phyloP scores from a whole-genome alignment of 2,113 vertebrate species.

The Agapornis roseicollis region DNA sequence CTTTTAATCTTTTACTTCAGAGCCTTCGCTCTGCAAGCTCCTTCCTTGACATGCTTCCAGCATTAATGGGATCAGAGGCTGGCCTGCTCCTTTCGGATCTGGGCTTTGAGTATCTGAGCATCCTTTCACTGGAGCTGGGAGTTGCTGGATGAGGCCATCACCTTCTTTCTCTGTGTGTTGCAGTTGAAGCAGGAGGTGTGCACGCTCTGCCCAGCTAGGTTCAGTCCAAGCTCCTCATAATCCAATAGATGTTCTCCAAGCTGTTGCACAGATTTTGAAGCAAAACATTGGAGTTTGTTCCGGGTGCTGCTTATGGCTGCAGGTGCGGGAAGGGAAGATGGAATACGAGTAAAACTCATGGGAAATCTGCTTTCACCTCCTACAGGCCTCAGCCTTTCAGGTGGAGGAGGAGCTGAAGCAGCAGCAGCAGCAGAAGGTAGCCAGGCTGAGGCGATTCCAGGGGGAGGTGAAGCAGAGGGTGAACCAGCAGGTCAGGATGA shows the following conservation, averaged over 20 bases:
- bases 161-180: not conserved
- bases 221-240: not conserved
- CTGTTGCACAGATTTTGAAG: not conserved
- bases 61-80: not conserved
- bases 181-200: not conserved
- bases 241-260: rapidly evolving
- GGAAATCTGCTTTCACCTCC: not conserved
- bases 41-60: not conserved
- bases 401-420: slow-evolving; percentile 82
- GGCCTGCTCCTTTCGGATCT: not conserved
- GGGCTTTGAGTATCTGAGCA: not conserved
- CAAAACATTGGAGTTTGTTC: not conserved
- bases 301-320: rapidly evolving
- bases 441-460: slow-evolving; percentile 83
- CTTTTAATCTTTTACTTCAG: not conserved
- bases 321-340: too few species aligned
- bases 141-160: rapidly evolving
- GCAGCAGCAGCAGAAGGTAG: slow-evolving; percentile 72
- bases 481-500: slow-evolving; percentile 73
- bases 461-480: slow-evolving; percentile 83
- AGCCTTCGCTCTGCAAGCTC: not conserved
- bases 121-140: not conserved
- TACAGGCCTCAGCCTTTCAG: slow-evolving; percentile 74
- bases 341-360: not conserved
- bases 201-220: not conserved